A percentile compares a stretch with the other conserved stretches of the same genome.
phyloP scores from a whole-genome alignment of 2,888 invertebrate species.

The Colletes collaris region DNA sequence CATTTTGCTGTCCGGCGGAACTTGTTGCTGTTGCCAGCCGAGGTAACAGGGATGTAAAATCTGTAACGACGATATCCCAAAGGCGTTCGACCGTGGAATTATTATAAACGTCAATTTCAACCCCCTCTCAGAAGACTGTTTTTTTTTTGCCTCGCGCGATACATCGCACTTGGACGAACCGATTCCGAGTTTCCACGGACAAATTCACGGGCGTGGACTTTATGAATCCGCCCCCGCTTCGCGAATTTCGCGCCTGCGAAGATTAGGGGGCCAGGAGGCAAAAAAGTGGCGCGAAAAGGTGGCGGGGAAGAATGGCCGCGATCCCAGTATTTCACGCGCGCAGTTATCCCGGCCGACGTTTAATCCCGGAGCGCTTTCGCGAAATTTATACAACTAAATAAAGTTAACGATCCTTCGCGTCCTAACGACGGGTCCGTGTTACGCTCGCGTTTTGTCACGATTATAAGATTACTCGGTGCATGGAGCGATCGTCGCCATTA shows the following conservation, averaged over 20 bases:
- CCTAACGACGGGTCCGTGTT: neutral
- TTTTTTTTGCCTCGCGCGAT: no score
- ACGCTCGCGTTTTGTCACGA: constrained; percentile 15
- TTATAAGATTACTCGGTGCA: constrained; percentile 10
- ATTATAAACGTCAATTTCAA: no score
- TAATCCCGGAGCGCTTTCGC: constrained; percentile 26
- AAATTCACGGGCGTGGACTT: no score
- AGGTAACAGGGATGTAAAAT: no score
- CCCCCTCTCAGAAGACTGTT: no score
- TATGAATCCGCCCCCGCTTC: neutral
- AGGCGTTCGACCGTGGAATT: no score
- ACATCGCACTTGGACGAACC: no score
- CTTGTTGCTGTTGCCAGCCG: no score
- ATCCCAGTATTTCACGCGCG: constrained; percentile 36
- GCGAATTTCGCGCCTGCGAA: constrained; percentile 27
- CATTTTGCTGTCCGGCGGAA: no score
- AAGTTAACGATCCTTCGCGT: constrained; percentile 9
- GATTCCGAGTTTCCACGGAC: no score
- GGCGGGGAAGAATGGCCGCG: constrained; percentile 29
- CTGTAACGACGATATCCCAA: no score
- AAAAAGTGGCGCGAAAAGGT: constrained; percentile 3
- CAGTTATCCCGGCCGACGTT: constrained; percentile 37
- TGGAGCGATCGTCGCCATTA: neutral
- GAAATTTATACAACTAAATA: constrained; percentile 35
- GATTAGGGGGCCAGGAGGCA: neutral